Percentiles rank a stretch among this genome's conserved stretches.
phyloP scores from a whole-genome alignment of 2,797 vertebrate genomes.

The Odontamblyopus rebecca region DNA sequence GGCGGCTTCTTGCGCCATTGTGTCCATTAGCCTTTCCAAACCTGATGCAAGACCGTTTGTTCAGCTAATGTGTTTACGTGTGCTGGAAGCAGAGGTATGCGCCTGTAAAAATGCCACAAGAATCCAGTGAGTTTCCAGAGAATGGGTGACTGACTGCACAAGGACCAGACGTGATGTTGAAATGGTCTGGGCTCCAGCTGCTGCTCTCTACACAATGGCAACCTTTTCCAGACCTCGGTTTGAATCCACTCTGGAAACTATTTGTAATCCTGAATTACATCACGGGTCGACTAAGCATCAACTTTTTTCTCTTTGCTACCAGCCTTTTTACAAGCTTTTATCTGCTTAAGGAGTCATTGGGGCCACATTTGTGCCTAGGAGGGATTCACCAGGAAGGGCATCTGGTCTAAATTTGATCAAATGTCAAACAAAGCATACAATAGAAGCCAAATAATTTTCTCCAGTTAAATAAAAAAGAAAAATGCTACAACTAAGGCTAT shows the following conservation, averaged over 20 bases:
- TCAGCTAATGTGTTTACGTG: background rate
- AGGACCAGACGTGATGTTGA: conserved; percentile 22
- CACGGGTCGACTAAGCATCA: conserved; percentile 1
- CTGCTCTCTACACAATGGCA: conserved; percentile 13
- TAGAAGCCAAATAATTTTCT: background rate
- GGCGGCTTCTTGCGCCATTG: background rate
- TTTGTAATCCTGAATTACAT: conserved; percentile 5
- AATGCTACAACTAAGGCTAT: background rate
- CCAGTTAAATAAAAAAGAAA: background rate
- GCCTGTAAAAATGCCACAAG: conserved; percentile 69
- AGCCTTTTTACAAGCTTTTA: background rate
- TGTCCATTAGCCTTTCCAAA: background rate
- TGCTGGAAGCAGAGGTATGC: conserved; percentile 32
- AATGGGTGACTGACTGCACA: conserved; percentile 15
- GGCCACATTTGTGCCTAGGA: background rate
- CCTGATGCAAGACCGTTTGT: background rate
- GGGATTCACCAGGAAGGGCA: background rate
- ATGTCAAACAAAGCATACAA: background rate
- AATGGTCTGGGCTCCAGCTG: conserved; percentile 31
- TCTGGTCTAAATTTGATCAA: background rate
- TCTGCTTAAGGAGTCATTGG: background rate
- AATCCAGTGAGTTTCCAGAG: conserved; percentile 38
- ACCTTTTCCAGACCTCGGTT: conserved; percentile 30
- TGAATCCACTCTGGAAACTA: conserved; percentile 20
- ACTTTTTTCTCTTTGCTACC: background rate